These are phyloP conservation scores for Gastrophysa polygoni DNA, from an alignment of 2,888 invertebrate species.

Conservation along the genomic window DNA sequence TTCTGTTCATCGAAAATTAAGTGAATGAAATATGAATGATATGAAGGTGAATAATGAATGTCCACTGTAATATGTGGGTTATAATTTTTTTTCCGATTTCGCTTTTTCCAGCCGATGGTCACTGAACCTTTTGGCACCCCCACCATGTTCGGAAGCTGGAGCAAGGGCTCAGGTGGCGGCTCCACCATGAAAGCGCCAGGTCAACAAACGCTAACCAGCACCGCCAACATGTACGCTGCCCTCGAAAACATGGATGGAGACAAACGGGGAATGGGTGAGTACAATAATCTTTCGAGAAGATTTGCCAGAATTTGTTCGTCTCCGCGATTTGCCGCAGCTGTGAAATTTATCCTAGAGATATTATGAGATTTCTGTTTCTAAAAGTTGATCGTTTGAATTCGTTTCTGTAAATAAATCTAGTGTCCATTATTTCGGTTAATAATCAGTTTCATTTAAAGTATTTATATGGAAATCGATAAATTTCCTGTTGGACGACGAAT, in stretches of 20 bases:
- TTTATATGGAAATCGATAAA: too few relatives aligned
- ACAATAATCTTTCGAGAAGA: neutral
- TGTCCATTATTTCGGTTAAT: too few relatives aligned
- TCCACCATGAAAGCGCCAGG: constrained; percentile 47
- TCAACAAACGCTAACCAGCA: constrained; percentile 41
- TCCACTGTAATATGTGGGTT: too few relatives aligned
- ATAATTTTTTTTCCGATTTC: neutral
- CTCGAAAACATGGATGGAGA: constrained; percentile 58
- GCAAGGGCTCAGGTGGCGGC: constrained; percentile 54
- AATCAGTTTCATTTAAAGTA: too few relatives aligned
- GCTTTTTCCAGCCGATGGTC: constrained; percentile 52
- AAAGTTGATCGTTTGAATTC: too few relatives aligned
- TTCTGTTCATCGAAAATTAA: too few relatives aligned
- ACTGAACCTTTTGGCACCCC: constrained; percentile 60
- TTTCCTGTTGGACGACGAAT: too few relatives aligned
- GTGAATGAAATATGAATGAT: too few relatives aligned
- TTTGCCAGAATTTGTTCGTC: neutral
- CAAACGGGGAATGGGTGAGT: constrained; percentile 43
- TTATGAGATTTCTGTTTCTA: too few relatives aligned
- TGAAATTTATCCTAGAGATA: too few relatives aligned
- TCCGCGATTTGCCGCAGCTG: neutral
- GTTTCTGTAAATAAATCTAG: too few relatives aligned
- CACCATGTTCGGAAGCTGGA: constrained; percentile 54
- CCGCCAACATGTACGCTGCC: constrained; percentile 60
- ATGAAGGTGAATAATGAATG: too few relatives aligned